phyloP scores from a whole-genome alignment of 2,797 vertebrate genomes.

The Miichthys miiuy region DNA sequence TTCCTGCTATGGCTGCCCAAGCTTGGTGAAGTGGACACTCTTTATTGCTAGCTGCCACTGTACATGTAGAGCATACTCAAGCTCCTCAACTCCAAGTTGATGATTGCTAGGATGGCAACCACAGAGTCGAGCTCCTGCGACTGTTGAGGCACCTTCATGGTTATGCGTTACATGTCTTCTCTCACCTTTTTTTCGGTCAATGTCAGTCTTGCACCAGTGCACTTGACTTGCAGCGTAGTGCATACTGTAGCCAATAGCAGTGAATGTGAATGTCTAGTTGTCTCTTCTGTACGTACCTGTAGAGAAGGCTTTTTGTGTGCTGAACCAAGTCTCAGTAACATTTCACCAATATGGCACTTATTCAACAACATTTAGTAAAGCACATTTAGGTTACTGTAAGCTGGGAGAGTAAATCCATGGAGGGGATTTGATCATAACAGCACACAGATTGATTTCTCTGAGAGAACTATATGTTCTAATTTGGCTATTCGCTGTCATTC shows the following conservation, averaged over 20 bases:
- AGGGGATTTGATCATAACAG: constrained; percentile 49
- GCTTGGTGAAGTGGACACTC: constrained; percentile 56
- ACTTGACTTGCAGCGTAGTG: constrained; percentile 80
- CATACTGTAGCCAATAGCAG: constrained; percentile 78
- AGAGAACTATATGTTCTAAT: constrained; percentile 56
- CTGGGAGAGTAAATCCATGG: neutral
- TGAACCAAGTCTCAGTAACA: constrained; percentile 41
- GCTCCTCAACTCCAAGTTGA: constrained; percentile 56
- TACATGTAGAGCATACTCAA: constrained; percentile 41
- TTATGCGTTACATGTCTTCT: constrained; percentile 83
- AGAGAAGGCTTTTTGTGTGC: constrained; percentile 84
- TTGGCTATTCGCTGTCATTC: constrained; percentile 14
- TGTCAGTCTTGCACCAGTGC: constrained; percentile 81
- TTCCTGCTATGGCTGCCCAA: constrained; percentile 54
- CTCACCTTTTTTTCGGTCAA: constrained; percentile 77
- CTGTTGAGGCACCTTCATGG: constrained; percentile 80
- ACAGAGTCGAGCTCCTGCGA: constrained; percentile 85
- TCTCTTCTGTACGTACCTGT: constrained; percentile 62
- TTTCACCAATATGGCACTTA: constrained; percentile 16
- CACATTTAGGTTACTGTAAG: neutral
- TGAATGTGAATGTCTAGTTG: constrained; percentile 80
- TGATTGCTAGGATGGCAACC: constrained; percentile 60
- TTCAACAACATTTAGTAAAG: constrained; percentile 24
- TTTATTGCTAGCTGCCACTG: constrained; percentile 46
- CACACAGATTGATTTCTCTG: constrained; percentile 83